Percentiles rank a stretch among this genome's conserved stretches.
Evolutionary conservation across 2,113 vertebrate genomes (phyloP).

Genomic region (Delphinus delphis): DNA sequence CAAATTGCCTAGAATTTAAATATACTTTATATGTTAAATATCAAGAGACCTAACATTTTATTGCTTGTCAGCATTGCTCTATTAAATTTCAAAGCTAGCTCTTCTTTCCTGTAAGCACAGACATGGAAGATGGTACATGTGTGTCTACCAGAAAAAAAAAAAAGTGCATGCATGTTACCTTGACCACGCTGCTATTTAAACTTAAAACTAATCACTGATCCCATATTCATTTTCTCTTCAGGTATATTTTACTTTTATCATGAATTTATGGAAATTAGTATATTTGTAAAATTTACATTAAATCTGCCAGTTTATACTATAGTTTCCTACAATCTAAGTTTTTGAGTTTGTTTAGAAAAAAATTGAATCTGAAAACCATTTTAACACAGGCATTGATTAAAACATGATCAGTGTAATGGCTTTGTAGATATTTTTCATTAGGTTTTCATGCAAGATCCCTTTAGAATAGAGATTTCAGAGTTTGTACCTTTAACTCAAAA

Average conservation of each 20-base stretch:
- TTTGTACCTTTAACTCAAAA: slow-evolving; percentile 37
- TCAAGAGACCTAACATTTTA: slow-evolving; percentile 33
- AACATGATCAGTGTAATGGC: neutral
- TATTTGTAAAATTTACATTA: slow-evolving; percentile 39
- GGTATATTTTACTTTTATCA: slow-evolving; percentile 7
- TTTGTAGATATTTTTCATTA: slow-evolving; percentile 21
- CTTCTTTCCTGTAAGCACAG: neutral
- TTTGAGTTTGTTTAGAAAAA: slow-evolving; percentile 18
- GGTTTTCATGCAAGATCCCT: neutral
- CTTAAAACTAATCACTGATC: slow-evolving; percentile 36
- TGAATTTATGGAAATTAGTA: slow-evolving; percentile 19
- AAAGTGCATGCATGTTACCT: neutral
- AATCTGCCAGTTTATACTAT: neutral
- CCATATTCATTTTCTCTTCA: neutral
- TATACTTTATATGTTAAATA: neutral
- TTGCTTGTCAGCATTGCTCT: neutral
- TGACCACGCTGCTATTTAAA: neutral
- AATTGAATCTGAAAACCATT: neutral
- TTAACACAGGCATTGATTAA: neutral
- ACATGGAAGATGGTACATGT: neutral
- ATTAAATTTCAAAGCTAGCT: slow-evolving; percentile 23
- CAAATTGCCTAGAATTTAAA: neutral
- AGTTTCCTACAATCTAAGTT: neutral
- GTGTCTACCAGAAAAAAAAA: neutral
- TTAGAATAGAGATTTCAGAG: slow-evolving; percentile 21